phyloP scores from a whole-genome alignment of 2,113 vertebrate genomes.

The Neodontobutis hainanensis region DNA sequence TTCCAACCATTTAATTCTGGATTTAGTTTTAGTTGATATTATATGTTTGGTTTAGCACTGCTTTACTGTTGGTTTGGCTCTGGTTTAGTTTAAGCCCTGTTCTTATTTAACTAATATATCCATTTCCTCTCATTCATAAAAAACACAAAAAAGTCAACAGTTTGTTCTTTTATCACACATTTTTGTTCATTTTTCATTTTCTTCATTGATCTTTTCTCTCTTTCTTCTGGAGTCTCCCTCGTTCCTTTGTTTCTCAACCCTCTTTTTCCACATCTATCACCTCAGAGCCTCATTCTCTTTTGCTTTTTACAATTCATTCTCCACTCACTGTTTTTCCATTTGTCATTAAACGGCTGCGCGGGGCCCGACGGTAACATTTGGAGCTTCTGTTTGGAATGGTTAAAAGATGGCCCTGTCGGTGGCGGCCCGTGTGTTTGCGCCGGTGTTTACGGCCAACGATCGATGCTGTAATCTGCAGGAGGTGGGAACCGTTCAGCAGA shows the following conservation, averaged over 20 bases:
- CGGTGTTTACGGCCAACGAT: conserved; percentile 49
- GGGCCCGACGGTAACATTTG: conserved; percentile 67
- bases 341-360: conserved; percentile 57
- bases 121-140: no score
- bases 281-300: background rate
- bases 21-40: no score
- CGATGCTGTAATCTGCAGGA: conserved; percentile 73
- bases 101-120: no score
- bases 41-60: no score
- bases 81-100: no score
- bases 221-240: background rate
- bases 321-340: conserved; percentile 55
- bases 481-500: conserved; percentile 64
- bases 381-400: conserved; percentile 57
- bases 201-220: conserved; percentile 1
- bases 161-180: background rate
- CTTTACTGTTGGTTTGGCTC: no score
- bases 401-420: conserved; percentile 67
- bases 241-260: conserved; percentile 9
- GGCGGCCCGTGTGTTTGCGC: conserved; percentile 25
- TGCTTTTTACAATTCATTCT: background rate
- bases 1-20: no score
- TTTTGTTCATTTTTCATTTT: conserved; percentile 7
- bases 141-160: no score
- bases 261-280: conserved; percentile 12